Base-by-base conservation (phyloP, 1,140 invertebrate genomes). In the Eumaeus atala region DNA sequence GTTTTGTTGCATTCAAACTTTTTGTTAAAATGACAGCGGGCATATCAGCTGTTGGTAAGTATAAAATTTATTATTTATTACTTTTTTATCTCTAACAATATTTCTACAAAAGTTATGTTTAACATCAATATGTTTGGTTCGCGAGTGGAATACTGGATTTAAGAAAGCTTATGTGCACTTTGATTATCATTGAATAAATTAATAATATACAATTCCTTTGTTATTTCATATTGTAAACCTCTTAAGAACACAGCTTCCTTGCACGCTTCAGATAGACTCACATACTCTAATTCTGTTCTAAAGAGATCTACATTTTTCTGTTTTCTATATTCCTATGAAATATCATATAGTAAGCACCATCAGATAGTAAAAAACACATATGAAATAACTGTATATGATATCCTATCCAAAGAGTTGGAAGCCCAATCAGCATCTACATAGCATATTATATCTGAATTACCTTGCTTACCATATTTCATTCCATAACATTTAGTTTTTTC, bases 251-350 rank as follows among this genome's bases (percentile, higher is more conserved):
- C 21, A 21, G 11, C 16, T 38, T 51, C 50, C 11, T 36, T 40
- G 40, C 50, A 51, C 40, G 50, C 50, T n/a, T 51, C 36, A 38
- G 50, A 51, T 18, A 40, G 50, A 18, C 50, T 35, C 11, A 51
- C 14, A 51, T 51, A 51, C 36, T 51, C 50, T 18, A 17, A 28
- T 51, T 51, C 50, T 42, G 51, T 52, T 17, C 51, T 52, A 34
- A 18, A 52, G 36, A 52, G 51, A 8, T 36, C 51, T 52, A 52
- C n/a, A 52, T 37, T 42, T 52, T 52, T 52, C n/a, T 40, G 51
- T 42, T 52, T 52, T 33, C 18, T 52, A 28, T 37, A 42, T 33
- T 52, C 51, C 51, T 37, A 52, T 12, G 51, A 52, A 3, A 34
- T 52, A 14, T n/a, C n/a, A n/a, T n/a, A n/a, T n/a, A n/a, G n/a